Conservation (phyloP, 2,113 vertebrate species). For the Ciconia stormi region DNA sequence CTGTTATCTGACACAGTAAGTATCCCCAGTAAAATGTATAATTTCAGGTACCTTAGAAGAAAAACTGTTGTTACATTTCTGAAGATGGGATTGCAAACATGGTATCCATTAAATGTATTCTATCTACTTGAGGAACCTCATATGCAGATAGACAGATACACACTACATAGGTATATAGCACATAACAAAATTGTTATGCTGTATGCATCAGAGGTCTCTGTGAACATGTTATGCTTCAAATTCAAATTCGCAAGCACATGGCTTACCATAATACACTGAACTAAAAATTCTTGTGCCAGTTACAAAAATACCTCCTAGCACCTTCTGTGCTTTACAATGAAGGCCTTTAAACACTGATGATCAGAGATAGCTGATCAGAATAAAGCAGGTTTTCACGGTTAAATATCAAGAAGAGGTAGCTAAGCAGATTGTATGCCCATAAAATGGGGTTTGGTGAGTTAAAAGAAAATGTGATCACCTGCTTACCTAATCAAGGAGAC, state of each 20-base stretch:
- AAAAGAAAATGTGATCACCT: neutral
- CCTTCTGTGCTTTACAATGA: neutral
- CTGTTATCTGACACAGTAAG: neutral
- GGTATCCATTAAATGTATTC: neutral
- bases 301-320: neutral
- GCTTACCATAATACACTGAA: neutral
- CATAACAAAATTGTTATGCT: neutral
- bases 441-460: neutral
- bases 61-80: neutral
- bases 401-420: neutral
- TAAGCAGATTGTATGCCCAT: neutral
- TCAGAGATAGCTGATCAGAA: neutral
- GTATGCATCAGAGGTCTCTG: neutral
- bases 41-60: neutral
- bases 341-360: neutral
- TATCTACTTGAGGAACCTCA: neutral
- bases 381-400: neutral
- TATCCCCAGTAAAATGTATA: fast-evolving
- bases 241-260: neutral
- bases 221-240: neutral
- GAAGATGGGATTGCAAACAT: neutral
- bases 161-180: fast-evolving
- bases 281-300: neutral
- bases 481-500: neutral
- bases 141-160: neutral